Percentiles rank a stretch among this genome's conserved stretches.
Evolutionary conservation across 2,113 vertebrate species (phyloP).

Genomic region (Neogale vison): DNA sequence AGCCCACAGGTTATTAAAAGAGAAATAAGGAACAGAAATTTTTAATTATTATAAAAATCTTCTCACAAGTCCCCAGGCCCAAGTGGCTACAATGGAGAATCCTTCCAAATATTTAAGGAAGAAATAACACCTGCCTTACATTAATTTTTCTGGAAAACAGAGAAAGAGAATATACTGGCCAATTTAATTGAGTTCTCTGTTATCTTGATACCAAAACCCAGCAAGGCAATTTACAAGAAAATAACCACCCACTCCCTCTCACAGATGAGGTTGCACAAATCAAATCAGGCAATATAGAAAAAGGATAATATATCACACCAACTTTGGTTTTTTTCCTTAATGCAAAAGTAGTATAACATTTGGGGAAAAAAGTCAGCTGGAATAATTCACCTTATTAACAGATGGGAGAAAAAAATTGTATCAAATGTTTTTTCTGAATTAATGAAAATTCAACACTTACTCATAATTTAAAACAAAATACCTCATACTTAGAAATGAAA

Average conservation of each 20-base stretch:
- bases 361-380: not conserved
- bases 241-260: not conserved
- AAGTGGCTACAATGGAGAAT: not conserved
- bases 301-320: not conserved
- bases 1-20: not conserved
- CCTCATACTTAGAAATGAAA: not conserved
- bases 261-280: not conserved
- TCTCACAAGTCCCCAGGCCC: not conserved
- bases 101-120: not conserved
- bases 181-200: not conserved
- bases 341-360: not conserved
- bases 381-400: not conserved
- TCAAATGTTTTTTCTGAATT: not conserved
- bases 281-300: not conserved
- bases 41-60: conserved; percentile 38
- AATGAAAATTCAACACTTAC: not conserved
- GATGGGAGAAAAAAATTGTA: not conserved
- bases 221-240: not conserved
- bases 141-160: not conserved
- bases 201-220: conserved; percentile 1
- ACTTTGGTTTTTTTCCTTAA: not conserved
- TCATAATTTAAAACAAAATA: conserved; percentile 19
- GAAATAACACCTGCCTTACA: not conserved
- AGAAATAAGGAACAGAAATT: not conserved
- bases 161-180: not conserved